Percentiles rank a stretch among this genome's conserved stretches.
phyloP scores from a whole-genome alignment of 2,797 vertebrate genomes.

The Thalassophryne amazonica region DNA sequence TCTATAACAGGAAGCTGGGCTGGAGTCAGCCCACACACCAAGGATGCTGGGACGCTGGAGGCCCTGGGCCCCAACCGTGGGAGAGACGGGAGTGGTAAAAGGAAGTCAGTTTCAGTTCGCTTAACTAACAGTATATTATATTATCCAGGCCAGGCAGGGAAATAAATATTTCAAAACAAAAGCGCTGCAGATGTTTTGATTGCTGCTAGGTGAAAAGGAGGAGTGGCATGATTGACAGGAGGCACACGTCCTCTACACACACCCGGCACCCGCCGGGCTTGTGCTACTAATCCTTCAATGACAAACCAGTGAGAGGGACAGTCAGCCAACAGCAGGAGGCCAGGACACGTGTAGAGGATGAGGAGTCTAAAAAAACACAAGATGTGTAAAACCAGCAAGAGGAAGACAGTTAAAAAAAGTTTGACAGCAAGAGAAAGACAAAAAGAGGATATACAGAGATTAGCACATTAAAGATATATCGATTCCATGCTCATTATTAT shows the following conservation, averaged over 20 bases:
- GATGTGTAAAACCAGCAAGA: background rate
- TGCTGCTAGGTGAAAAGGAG: background rate
- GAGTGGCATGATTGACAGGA: constrained; percentile 34
- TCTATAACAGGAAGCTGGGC: constrained; percentile 71
- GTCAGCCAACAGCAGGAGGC: constrained; percentile 10
- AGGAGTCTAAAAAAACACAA: background rate
- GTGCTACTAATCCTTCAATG: constrained; percentile 54
- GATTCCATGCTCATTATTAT: too few relatives aligned
- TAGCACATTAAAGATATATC: too few relatives aligned
- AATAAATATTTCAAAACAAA: constrained; percentile 6
- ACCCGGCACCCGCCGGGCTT: too few relatives aligned
- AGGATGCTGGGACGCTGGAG: constrained; percentile 61
- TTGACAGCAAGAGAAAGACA: too few relatives aligned
- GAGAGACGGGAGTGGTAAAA: constrained; percentile 53
- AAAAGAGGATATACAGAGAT: too few relatives aligned
- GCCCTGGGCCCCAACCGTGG: constrained; percentile 42
- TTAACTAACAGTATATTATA: constrained; percentile 12
- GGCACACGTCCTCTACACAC: constrained; percentile 39
- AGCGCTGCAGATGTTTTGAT: background rate
- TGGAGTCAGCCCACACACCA: constrained; percentile 65
- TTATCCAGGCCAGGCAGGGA: background rate
- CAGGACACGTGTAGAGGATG: constrained; percentile 3
- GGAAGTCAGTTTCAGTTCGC: constrained; percentile 35
- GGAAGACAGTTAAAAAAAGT: too few relatives aligned
- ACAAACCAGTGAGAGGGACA: constrained; percentile 32